Evolutionary conservation across 1,140 invertebrate species (phyloP).

Genomic region (Micrasema minimum): DNA sequence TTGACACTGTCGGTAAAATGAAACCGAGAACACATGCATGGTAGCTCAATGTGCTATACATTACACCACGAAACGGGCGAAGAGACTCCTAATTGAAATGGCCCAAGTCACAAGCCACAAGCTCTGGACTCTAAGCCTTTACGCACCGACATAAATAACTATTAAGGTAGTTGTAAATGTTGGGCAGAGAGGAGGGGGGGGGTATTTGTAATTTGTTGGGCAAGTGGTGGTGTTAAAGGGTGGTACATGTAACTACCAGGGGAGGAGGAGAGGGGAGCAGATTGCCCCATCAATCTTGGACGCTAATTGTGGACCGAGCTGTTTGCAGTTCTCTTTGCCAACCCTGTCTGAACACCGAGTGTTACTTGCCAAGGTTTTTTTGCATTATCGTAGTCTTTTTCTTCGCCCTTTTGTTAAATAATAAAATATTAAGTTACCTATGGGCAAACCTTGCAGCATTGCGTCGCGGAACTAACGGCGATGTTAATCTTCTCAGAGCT

Average conservation of each 20-base stretch:
- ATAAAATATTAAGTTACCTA: background rate
- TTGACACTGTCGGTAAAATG: too few relatives aligned
- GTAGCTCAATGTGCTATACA: too few relatives aligned
- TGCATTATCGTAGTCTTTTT: background rate
- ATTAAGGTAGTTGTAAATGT: conserved; percentile 38
- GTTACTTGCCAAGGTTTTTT: background rate
- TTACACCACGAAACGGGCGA: too few relatives aligned
- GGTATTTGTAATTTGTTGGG: conserved; percentile 22
- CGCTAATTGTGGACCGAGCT: conserved; percentile 53
- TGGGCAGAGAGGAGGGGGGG: conserved; percentile 11
- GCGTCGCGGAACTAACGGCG: conserved; percentile 47
- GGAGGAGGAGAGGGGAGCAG: conserved; percentile 43
- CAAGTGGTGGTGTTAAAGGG: conserved; percentile 36
- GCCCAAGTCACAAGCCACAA: conserved; percentile 25
- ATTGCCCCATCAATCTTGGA: conserved; percentile 54
- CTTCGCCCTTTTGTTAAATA: too few relatives aligned
- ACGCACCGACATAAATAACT: conserved; percentile 50
- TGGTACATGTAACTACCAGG: background rate
- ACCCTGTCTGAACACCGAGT: conserved; percentile 22
- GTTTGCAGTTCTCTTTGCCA: conserved; percentile 49
- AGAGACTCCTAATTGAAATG: background rate
- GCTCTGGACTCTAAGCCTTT: conserved; percentile 31
- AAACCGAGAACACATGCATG: too few relatives aligned
- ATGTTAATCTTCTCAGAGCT: conserved; percentile 53
- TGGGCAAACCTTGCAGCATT: conserved; percentile 22